Conservation (phyloP, 2,888 invertebrate genomes). For the Hylaea fasciaria region DNA sequence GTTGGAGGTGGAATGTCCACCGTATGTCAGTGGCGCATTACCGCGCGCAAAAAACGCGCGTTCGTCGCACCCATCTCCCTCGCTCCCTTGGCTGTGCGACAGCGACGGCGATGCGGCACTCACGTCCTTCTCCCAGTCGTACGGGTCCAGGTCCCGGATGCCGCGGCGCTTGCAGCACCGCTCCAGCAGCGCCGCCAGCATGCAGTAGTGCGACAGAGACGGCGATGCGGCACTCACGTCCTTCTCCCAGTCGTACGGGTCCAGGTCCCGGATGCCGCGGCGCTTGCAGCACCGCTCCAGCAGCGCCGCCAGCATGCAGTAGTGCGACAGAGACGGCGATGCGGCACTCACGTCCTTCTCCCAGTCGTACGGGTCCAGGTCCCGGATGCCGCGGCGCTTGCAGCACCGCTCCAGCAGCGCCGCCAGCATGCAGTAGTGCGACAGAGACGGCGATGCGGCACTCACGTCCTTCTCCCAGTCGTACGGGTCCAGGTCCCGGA, state of each 20-base stretch:
- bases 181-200: too few relatives aligned
- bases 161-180: not conserved
- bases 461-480: constrained; percentile 94
- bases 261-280: constrained; percentile 70
- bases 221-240: constrained; percentile 58
- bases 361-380: constrained; percentile 97
- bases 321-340: too few relatives aligned
- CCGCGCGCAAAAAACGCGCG: too few relatives aligned
- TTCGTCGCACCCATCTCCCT: too few relatives aligned
- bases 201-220: too few relatives aligned
- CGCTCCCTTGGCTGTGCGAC: too few relatives aligned
- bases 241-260: constrained; percentile 98
- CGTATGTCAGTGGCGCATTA: too few relatives aligned
- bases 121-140: constrained; percentile 95
- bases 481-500: constrained; percentile 94
- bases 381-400: not conserved
- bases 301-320: too few relatives aligned
- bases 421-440: too few relatives aligned
- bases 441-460: too few relatives aligned
- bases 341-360: constrained; percentile 86
- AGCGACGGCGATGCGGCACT: constrained; percentile 38
- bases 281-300: not conserved
- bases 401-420: too few relatives aligned
- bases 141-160: constrained; percentile 93
- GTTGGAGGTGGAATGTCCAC: too few relatives aligned